Evolutionary conservation across 2,797 vertebrate genomes (phyloP).

Genomic region (Carcharodon carcharias): DNA sequence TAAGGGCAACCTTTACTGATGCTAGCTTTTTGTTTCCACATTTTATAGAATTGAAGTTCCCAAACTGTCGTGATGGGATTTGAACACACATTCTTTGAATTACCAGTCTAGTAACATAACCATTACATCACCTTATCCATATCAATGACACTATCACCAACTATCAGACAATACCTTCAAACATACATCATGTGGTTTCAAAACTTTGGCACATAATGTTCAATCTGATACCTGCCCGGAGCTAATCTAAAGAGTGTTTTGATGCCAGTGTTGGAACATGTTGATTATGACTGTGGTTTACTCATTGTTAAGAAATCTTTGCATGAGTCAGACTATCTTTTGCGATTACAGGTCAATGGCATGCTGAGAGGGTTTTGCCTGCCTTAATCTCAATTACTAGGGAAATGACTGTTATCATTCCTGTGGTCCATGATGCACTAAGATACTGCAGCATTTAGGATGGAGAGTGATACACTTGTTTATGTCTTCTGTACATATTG

Average conservation of each 20-base stretch:
- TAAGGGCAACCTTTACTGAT: neutral
- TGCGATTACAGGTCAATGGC: neutral
- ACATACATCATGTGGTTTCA: neutral
- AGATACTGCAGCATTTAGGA: neutral
- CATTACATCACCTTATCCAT: neutral
- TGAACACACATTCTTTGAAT: neutral
- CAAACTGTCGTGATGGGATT: neutral
- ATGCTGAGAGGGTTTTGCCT: neutral
- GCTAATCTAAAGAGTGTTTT: neutral
- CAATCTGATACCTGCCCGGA: neutral
- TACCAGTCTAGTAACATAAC: neutral
- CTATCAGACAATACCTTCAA: neutral
- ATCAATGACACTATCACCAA: neutral
- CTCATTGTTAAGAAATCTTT: neutral
- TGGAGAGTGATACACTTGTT: neutral
- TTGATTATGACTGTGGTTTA: neutral
- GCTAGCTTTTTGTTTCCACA: neutral
- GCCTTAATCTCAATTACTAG: neutral
- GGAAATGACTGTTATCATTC: neutral
- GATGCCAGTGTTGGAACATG: neutral
- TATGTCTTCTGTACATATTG: neutral
- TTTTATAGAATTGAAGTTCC: neutral
- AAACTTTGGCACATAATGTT: neutral
- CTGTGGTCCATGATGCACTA: neutral
- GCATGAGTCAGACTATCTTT: neutral